Evolutionary conservation across 2,113 vertebrate genomes (phyloP), one percentile per base, ranked within the genome.

Genomic region (Ictidomys tridecemlineatus): DNA sequence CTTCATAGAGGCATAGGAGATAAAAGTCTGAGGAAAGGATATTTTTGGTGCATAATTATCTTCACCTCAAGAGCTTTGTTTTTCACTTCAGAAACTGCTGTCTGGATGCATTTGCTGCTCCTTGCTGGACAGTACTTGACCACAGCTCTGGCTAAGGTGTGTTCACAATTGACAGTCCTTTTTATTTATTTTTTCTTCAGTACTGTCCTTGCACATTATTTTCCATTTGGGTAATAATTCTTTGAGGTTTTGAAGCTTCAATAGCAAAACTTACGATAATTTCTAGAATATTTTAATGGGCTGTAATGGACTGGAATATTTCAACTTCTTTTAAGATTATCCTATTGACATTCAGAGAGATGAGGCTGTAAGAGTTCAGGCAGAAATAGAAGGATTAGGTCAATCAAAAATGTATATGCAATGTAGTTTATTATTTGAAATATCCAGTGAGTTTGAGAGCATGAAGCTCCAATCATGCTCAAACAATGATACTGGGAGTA

Each of bases 1-100:
- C 37, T 69, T 96, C 56, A 61, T 84, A 45, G 37, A 91, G 80
- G 12, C 39, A 94, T 94, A 89, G 74, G 24, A 86, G 17, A 78
- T 17, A 77, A 56, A 79, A 4, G 32, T 82, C 22, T 28, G 18
- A 30, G 24, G 34, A 63, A 92, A 1, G 22, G 10, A 32, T 45
- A 39, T 72, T 94, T 90, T 90, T n/a, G 56, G 37, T 58, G 48
- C 12, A 53, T 42, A 87, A 65, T 42, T 24, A 79, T 86, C 45
- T 58, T 63, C 8, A 79, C 17, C 42, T 77, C 5, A 58, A 82
- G 24, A 95, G 45, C 32, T 93, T 77, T 89, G 56, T n/a, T 97
- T 94, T 85, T 74, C 28, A 42, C 13, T 88, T 14, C 3, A 82
- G 53, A 79, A 79, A 67, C 32, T 70, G 48, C 24, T 82, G 2